Conservation (phyloP, 2,797 vertebrate species). For the Sardinella longiceps region DNA sequence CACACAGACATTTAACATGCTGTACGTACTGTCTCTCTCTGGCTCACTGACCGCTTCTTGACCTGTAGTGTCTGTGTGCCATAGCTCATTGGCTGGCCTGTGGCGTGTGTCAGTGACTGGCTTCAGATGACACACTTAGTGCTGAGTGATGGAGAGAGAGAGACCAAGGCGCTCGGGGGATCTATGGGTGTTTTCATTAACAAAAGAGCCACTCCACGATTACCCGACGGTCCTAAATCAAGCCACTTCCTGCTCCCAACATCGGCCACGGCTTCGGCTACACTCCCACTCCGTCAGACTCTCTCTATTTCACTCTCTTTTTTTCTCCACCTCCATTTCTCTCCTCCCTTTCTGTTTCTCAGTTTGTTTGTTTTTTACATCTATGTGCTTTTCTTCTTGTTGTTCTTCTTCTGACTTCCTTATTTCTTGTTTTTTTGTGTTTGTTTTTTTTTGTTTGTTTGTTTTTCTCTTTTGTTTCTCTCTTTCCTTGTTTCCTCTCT, state of each 20-base stretch:
- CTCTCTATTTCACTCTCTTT: background rate
- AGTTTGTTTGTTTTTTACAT: background rate
- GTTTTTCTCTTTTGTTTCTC: background rate
- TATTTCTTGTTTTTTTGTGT: background rate
- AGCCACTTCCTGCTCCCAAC: constrained; percentile 19
- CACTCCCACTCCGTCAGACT: too few relatives aligned
- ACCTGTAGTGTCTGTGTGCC: constrained; percentile 35
- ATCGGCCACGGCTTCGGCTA: too few relatives aligned
- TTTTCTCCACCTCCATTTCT: background rate
- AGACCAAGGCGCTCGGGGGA: constrained; percentile 50
- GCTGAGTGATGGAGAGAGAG: constrained; percentile 72
- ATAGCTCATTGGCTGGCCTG: constrained; percentile 27
- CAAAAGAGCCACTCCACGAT: constrained; percentile 80
- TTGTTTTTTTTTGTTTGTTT: background rate
- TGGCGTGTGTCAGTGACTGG: constrained; percentile 48
- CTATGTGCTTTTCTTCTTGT: background rate
- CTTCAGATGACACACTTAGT: constrained; percentile 60
- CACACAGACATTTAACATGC: too few relatives aligned
- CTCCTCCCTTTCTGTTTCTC: background rate
- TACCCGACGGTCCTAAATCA: constrained; percentile 77
- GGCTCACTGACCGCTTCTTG: constrained; percentile 43
- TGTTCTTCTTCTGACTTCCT: too few relatives aligned
- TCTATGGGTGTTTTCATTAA: constrained; percentile 80
- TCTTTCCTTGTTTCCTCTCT: background rate
- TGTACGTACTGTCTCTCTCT: constrained; percentile 2